phyloP scores from a whole-genome alignment of 2,888 invertebrate genomes.

The Tubulanus polymorphus region DNA sequence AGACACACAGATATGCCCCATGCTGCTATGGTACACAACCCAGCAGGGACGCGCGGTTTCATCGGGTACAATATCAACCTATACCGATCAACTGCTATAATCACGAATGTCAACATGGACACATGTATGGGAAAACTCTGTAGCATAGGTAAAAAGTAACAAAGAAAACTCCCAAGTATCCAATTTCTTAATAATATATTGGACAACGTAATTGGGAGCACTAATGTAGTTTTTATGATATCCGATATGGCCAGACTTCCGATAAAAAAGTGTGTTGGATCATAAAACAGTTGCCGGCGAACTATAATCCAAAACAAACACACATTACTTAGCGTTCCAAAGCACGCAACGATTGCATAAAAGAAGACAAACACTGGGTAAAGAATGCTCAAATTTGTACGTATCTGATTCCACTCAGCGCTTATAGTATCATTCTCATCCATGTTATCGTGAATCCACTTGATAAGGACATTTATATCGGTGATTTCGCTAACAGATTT shows the following conservation, averaged over 20 bases:
- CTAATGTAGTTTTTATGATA: slow-evolving; percentile 64
- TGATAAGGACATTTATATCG: no score
- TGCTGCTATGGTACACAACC: slow-evolving; percentile 66
- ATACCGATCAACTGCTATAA: slow-evolving; percentile 68
- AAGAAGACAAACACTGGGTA: slow-evolving; percentile 64
- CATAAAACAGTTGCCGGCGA: slow-evolving; percentile 59
- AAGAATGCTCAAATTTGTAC: no score
- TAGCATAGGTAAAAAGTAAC: slow-evolving; percentile 70
- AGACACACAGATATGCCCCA: slow-evolving; percentile 70
- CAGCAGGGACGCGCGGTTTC: slow-evolving; percentile 63
- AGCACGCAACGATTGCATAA: slow-evolving; percentile 58
- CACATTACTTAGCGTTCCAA: slow-evolving; percentile 62
- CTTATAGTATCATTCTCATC: no score
- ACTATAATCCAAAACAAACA: slow-evolving; percentile 57
- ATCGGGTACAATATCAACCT: slow-evolving; percentile 64
- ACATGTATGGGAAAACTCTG: slow-evolving; percentile 71
- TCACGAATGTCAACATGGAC: slow-evolving; percentile 66
- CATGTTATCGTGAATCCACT: no score
- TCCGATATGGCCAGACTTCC: slow-evolving; percentile 67
- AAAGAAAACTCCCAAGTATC: slow-evolving; percentile 69
- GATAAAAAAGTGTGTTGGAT: slow-evolving; percentile 65
- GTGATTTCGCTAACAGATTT: no score
- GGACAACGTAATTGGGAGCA: slow-evolving; percentile 67
- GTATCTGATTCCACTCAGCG: no score
- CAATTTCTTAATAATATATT: slow-evolving; percentile 70